Conservation (phyloP, 2,113 vertebrate species). For the Aphyosemion australe region DNA sequence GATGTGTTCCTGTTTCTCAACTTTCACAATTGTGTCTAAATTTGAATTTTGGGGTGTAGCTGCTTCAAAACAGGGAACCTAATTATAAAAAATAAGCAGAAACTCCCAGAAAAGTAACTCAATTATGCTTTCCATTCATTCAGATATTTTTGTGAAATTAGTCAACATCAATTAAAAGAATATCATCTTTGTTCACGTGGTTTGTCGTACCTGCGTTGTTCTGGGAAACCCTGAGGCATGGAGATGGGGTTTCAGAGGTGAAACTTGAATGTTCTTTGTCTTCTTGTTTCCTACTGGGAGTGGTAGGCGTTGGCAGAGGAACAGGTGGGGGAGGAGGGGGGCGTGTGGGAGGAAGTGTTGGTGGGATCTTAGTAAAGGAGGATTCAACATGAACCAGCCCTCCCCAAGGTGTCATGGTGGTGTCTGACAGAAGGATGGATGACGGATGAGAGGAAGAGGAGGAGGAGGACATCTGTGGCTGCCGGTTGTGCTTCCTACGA, state of each 20-base stretch:
- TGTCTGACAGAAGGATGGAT: conserved; percentile 45
- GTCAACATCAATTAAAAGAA: too few relatives aligned
- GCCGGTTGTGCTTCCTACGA: conserved; percentile 35
- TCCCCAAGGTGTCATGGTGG: conserved; percentile 78
- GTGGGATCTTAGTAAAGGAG: conserved; percentile 69
- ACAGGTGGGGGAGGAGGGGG: conserved; percentile 30
- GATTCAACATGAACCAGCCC: conserved; percentile 72
- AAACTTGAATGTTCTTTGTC: conserved; percentile 23
- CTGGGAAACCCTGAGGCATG: conserved; percentile 2
- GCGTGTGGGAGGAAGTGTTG: conserved; percentile 22
- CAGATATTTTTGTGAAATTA: too few relatives aligned
- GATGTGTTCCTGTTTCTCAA: too few relatives aligned
- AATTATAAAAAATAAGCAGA: too few relatives aligned
- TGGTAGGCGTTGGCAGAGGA: conserved; percentile 23
- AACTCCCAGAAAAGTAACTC: too few relatives aligned
- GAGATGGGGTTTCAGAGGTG: conserved; percentile 31
- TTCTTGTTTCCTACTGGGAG: conserved; percentile 22
- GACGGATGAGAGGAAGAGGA: conserved; percentile 30
- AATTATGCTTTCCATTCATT: too few relatives aligned
- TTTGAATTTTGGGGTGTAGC: too few relatives aligned
- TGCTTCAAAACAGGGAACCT: too few relatives aligned
- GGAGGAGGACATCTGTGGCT: conserved; percentile 19
- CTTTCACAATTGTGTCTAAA: too few relatives aligned
- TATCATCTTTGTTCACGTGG: too few relatives aligned
- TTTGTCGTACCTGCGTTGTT: conserved; percentile 34